Percentiles rank a stretch among this genome's conserved stretches.
Conservation (phyloP, 2,113 vertebrate species). For the Eurystomus gularis region DNA sequence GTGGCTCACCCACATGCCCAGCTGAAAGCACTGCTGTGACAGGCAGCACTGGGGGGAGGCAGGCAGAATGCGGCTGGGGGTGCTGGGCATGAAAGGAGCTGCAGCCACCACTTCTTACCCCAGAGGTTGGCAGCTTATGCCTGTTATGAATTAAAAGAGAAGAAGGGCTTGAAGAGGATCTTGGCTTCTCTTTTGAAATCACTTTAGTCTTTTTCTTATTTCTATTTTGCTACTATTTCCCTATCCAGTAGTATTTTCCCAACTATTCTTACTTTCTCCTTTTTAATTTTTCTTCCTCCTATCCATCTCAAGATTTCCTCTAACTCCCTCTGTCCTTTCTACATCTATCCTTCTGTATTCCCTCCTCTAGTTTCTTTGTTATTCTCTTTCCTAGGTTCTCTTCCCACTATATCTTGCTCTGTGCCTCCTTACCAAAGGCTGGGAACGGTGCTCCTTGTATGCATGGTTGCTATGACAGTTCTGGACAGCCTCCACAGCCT, state of each 20-base stretch:
- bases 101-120: not conserved
- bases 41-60: not conserved
- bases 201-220: not conserved
- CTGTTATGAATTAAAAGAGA: not conserved
- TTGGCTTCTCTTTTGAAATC: not conserved
- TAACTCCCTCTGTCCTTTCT: not conserved
- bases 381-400: not conserved
- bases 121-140: not conserved
- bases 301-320: not conserved
- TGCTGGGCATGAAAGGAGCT: not conserved
- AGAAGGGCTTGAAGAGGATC: not conserved
- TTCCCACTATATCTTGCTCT: not conserved
- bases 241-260: not conserved
- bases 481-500: not conserved
- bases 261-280: not conserved
- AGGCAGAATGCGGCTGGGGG: not conserved
- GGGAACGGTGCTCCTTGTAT: not conserved
- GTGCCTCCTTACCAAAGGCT: not conserved
- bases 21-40: not conserved
- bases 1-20: not conserved
- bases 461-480: accelerated
- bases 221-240: not conserved
- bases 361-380: not conserved
- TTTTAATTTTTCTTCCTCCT: not conserved
- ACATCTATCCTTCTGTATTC: not conserved